Percentiles rank a stretch among this genome's conserved stretches.
phyloP scores from a whole-genome alignment of 2,797 vertebrate species.

The Cyclura pinguis region DNA sequence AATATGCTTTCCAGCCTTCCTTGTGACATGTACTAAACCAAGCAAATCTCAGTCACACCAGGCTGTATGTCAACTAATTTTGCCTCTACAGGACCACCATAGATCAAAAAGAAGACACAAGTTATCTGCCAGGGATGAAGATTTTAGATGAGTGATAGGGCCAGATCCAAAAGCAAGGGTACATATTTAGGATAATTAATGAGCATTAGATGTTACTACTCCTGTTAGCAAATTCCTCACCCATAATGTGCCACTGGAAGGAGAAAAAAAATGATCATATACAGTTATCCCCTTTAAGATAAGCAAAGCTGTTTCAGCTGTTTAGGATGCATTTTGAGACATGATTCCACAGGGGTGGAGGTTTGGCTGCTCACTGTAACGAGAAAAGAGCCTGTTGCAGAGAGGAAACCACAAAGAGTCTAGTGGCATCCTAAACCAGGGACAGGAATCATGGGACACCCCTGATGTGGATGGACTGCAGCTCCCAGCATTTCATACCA shows the following conservation, averaged over 20 bases:
- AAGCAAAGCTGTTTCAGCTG: background rate
- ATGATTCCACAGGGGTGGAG: background rate
- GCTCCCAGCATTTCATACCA: too few species aligned
- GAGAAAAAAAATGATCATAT: background rate
- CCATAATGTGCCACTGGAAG: slow-evolving; percentile 7
- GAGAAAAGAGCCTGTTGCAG: background rate
- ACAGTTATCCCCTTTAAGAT: background rate
- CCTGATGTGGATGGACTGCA: too few species aligned
- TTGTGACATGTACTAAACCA: background rate
- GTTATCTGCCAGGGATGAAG: slow-evolving; percentile 45
- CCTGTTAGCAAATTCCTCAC: slow-evolving; percentile 39
- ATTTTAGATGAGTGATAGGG: slow-evolving; percentile 41
- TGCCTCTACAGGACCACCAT: slow-evolving; percentile 39
- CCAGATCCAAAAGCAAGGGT: slow-evolving; percentile 48
- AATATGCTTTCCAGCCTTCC: slow-evolving; percentile 39
- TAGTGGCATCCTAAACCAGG: background rate
- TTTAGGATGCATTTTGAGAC: background rate
- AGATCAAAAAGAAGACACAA: slow-evolving; percentile 57
- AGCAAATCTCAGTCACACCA: slow-evolving; percentile 42
- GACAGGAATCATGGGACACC: too few species aligned
- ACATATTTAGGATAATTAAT: slow-evolving; percentile 51
- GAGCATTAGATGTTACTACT: slow-evolving; percentile 57
- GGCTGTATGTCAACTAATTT: slow-evolving; percentile 44
- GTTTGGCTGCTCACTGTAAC: background rate
- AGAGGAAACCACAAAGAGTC: background rate